Percentiles rank a stretch among this genome's conserved stretches.
Conservation (phyloP, 2,888 invertebrate genomes). For the Poecilus cupreus region DNA sequence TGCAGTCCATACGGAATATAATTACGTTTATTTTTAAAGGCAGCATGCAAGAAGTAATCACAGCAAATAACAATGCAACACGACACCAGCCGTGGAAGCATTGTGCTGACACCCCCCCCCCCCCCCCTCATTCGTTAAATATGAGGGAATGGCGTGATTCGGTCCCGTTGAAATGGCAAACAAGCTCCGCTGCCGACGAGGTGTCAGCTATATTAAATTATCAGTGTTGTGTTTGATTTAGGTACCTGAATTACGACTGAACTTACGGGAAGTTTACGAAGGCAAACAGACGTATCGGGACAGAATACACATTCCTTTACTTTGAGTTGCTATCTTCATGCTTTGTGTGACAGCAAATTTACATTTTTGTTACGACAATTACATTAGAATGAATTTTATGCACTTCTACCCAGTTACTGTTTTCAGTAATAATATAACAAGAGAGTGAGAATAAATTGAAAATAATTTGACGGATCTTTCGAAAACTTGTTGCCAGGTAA, state of each 20-base stretch:
- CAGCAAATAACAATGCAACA: not conserved
- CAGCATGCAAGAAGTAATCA: not conserved
- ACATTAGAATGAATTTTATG: no score
- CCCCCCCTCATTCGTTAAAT: not conserved
- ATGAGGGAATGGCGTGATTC: constrained; percentile 1
- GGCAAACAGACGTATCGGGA: not conserved
- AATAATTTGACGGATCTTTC: no score
- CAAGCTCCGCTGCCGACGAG: not conserved
- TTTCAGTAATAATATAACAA: no score
- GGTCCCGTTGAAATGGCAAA: not conserved
- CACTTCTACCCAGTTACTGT: no score
- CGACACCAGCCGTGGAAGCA: not conserved
- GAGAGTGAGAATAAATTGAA: no score
- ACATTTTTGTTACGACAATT: not conserved
- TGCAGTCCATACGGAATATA: not conserved
- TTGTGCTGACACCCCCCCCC: not conserved
- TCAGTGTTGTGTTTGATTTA: constrained; percentile 27
- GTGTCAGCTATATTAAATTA: constrained; percentile 33
- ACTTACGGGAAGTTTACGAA: not conserved
- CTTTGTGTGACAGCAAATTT: not conserved
- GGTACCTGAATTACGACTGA: constrained; percentile 21
- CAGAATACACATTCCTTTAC: not conserved
- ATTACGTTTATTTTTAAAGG: constrained; percentile 2
- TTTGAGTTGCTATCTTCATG: not conserved
- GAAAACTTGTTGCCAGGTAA: no score